These are phyloP conservation scores for Mercenaria mercenaria DNA, from an alignment of 1,140 invertebrate genomes.

Conservation along the genomic window DNA sequence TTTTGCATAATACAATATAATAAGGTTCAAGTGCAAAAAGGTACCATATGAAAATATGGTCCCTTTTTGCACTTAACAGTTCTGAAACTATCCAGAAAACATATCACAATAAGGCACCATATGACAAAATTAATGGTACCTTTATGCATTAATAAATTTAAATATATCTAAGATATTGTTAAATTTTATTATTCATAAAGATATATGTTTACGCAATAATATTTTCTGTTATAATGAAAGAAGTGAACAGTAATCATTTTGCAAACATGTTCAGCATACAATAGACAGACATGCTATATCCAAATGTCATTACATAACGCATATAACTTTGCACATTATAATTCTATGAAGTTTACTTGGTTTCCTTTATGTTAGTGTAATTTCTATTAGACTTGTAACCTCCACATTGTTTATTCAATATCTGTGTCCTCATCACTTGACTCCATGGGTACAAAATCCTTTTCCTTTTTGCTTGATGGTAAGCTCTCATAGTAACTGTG, in stretches of 20 bases:
- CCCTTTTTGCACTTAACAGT: constrained; percentile 33
- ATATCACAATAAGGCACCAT: constrained; percentile 46
- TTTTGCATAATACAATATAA: constrained; percentile 25
- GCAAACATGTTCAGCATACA: background rate
- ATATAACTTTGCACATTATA: constrained; percentile 12
- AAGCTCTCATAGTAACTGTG: constrained; percentile 10
- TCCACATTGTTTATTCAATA: constrained; percentile 27
- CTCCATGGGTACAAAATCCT: constrained; percentile 39
- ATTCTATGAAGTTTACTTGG: too few species aligned
- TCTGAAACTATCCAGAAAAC: background rate
- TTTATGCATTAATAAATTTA: constrained; percentile 16
- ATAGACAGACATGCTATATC: background rate
- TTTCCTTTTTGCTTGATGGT: constrained; percentile 49
- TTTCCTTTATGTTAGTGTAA: background rate
- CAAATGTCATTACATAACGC: background rate
- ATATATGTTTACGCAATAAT: background rate
- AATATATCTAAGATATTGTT: background rate
- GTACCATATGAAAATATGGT: constrained; percentile 43
- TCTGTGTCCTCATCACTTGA: constrained; percentile 34
- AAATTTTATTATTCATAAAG: constrained; percentile 45
- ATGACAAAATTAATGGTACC: constrained; percentile 44
- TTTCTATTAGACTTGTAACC: background rate
- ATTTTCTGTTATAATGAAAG: constrained; percentile 12
- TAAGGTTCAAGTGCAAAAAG: constrained; percentile 26
- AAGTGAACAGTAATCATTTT: constrained; percentile 10